A percentile compares a stretch with the other conserved stretches of the same genome.
These are phyloP conservation scores for Endotricha flammealis DNA, from an alignment of 2,888 invertebrate species.

Conservation along the genomic window DNA sequence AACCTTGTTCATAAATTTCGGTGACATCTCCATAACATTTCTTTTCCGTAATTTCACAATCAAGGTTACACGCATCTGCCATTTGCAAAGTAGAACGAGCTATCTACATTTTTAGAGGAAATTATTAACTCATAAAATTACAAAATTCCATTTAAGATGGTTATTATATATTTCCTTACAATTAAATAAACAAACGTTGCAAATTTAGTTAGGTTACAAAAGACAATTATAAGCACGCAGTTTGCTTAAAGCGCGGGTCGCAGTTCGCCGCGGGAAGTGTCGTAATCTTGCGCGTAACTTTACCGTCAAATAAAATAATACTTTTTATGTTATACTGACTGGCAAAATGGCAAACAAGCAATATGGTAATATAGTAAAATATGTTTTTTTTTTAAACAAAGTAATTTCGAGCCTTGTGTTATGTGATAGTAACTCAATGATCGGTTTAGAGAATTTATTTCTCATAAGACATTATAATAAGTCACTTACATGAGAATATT, in stretches of 20 bases:
- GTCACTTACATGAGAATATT: no score
- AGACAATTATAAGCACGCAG: slow-evolving; percentile 33
- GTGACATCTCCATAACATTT: slow-evolving; percentile 1
- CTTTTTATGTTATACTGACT: no score
- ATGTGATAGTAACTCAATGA: no score
- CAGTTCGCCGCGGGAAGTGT: slow-evolving; percentile 22
- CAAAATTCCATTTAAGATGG: slow-evolving; percentile 18
- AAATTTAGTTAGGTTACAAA: slow-evolving; percentile 12
- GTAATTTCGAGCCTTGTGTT: no score
- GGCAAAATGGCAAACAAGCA: no score
- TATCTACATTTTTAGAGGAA: neutral
- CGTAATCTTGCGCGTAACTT: slow-evolving; percentile 10
- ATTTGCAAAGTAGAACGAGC: neutral
- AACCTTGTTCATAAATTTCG: slow-evolving; percentile 3
- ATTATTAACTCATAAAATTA: slow-evolving; percentile 1
- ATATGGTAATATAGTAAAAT: no score
- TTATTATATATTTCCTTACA: slow-evolving; percentile 8
- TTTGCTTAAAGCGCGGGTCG: slow-evolving; percentile 21
- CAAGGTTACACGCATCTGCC: slow-evolving; percentile 1
- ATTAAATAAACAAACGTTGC: slow-evolving; percentile 9
- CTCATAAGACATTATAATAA: no score
- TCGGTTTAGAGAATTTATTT: no score
- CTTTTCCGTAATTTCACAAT: slow-evolving; percentile 6
- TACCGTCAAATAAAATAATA: no score
- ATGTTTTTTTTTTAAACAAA: no score